A percentile compares a stretch with the other conserved stretches of the same genome.
Conservation (phyloP, 92 coral and sea anemone species). For the Diadumene lineata region DNA sequence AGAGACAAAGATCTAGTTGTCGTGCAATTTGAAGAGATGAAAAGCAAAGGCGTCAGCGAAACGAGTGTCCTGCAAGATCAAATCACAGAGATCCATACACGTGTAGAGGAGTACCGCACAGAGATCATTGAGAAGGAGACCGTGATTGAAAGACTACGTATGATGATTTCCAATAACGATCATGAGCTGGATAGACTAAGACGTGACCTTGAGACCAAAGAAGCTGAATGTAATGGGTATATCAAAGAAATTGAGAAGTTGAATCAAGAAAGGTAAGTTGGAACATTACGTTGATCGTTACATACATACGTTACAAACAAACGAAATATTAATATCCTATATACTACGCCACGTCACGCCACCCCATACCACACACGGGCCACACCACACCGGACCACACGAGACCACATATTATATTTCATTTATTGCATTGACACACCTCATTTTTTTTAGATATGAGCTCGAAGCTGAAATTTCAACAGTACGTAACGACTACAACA, state of each 20-base stretch:
- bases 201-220: conserved; percentile 80
- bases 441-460: conserved; percentile 59
- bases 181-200: conserved; percentile 72
- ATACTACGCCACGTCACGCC: no score
- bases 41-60: conserved; percentile 71
- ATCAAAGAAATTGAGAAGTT: conserved; percentile 78
- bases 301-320: no score
- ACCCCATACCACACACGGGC: no score
- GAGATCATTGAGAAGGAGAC: conserved; percentile 89
- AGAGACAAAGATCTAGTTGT: conserved; percentile 73
- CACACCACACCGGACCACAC: no score
- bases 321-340: no score
- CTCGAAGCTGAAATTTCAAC: conserved; percentile 77
- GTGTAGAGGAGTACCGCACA: conserved; percentile 76
- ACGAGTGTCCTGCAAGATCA: conserved; percentile 75
- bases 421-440: background rate
- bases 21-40: conserved; percentile 68
- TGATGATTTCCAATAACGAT: conserved; percentile 72
- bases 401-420: no score
- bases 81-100: conserved; percentile 77
- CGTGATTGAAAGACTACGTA: conserved; percentile 69
- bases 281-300: no score
- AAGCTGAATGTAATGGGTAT: conserved; percentile 81
- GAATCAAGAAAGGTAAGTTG: conserved; percentile 62
- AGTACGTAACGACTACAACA: conserved; percentile 69